phyloP scores from a whole-genome alignment of 2,888 invertebrate genomes.

The Meliscaeva auricollis region DNA sequence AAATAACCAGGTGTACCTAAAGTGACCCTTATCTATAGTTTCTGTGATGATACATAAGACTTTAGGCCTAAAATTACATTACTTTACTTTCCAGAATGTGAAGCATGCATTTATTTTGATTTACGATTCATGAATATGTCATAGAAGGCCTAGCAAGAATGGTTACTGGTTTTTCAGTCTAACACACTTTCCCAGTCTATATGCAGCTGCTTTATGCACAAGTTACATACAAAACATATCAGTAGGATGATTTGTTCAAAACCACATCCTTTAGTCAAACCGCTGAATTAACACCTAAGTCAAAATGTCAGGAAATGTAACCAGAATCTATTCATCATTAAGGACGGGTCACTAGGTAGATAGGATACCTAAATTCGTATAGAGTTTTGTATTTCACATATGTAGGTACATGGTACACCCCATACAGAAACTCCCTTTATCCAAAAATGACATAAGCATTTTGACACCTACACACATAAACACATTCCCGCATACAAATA shows the following conservation, averaged over 20 bases:
- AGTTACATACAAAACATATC: background rate
- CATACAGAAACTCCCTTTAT: background rate
- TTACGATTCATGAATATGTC: slow-evolving; percentile 53
- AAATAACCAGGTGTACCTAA: too few species aligned
- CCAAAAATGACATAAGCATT: slow-evolving; percentile 23
- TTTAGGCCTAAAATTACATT: slow-evolving; percentile 36
- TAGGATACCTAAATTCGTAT: too few species aligned
- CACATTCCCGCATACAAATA: background rate
- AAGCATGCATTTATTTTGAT: slow-evolving; percentile 48
- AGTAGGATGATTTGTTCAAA: slow-evolving; percentile 53
- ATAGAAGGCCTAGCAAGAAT: background rate
- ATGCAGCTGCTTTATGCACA: background rate
- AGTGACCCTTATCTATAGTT: background rate
- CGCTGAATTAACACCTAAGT: slow-evolving; percentile 77
- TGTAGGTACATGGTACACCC: background rate
- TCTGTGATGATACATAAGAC: slow-evolving; percentile 14
- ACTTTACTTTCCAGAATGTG: slow-evolving; percentile 18
- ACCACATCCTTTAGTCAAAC: slow-evolving; percentile 77
- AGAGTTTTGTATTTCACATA: slow-evolving; percentile 16
- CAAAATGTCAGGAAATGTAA: slow-evolving; percentile 77
- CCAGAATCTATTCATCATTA: slow-evolving; percentile 77
- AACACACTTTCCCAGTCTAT: background rate
- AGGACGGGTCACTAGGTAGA: slow-evolving; percentile 64
- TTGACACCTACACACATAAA: slow-evolving; percentile 22
- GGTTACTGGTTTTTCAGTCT: too few species aligned